Base-by-base conservation (phyloP, 2,113 vertebrate species). In the Corvus cornix region DNA sequence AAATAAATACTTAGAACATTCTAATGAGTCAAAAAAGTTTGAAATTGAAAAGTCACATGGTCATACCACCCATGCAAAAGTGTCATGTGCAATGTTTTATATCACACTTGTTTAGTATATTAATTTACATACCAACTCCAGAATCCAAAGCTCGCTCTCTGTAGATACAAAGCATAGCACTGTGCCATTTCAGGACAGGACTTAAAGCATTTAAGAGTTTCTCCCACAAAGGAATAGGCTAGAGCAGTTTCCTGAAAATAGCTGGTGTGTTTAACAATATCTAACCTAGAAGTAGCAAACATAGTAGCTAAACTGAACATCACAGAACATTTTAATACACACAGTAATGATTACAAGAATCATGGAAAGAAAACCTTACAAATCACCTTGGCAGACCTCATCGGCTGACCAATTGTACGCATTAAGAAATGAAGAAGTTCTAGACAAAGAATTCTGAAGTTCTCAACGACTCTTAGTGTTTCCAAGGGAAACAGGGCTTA, bases 401-500 rank as follows among this genome's bases (percentile, higher is more conserved):
- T 24, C 84, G 62, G 68, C 70, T 51, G 72, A 62, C 86, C 97
- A 93, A 75, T 96, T 95, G 95, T 80, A 87, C 69, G 52, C 72
- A 94, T 91, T 92, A 95, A 90, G 64, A 90, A 96, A 97, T 92
- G 53, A 89, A 49, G 52, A 92, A 98, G 94, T 98, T 96, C 81
- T 80, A 97, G 91, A 95, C 94, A 97, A 96, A 96, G 95, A 95
- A 98, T 97, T 82, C 75, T 96, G 77, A 98, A 98, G 97, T 98
- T 98, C 88, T 96, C 92, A 98, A 97, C 1, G 79, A 93, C 91
- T 97, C 96, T 97, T 94, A 95, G 88, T 97, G 98, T 98, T 98
- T 98, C 98, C 98, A 98, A 97, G 97, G 98, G 98, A 98, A 98
- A 98, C 98, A n/a, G 58, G 92, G 98, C 96, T 97, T 97, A 91